A percentile compares a stretch with the other conserved stretches of the same genome.
phyloP scores from a whole-genome alignment of 2,113 vertebrate genomes.

The Hydrolagus affinis region DNA sequence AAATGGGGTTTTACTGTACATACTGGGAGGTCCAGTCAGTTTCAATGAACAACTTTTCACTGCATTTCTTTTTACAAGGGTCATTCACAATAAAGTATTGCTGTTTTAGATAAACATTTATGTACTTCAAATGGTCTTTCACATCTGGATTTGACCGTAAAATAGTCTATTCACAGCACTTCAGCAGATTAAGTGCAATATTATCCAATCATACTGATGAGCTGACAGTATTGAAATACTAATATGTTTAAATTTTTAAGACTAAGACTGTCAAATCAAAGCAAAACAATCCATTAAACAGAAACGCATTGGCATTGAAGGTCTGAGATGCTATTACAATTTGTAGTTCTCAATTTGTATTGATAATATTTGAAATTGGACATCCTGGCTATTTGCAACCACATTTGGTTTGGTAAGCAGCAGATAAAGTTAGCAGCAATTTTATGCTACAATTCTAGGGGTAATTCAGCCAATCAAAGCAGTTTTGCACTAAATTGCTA shows the following conservation, averaged over 20 bases:
- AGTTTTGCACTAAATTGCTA: background rate
- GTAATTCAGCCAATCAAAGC: background rate
- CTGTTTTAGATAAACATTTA: background rate
- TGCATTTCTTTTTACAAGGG: background rate
- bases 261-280: background rate
- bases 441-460: background rate
- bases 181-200: background rate
- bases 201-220: background rate
- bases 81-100: background rate
- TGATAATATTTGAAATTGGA: background rate
- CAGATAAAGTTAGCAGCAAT: background rate
- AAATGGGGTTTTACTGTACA: no score
- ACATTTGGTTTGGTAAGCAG: background rate
- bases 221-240: background rate
- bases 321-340: background rate
- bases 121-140: background rate
- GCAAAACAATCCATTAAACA: background rate
- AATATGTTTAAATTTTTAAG: background rate
- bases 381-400: background rate
- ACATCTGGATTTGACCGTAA: background rate
- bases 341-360: background rate
- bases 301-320: background rate
- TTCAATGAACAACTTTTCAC: background rate
- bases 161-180: background rate
- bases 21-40: background rate